Evolutionary conservation across 37 sponge, comb jelly and placozoan species (phyloP), one percentile per base, ranked within the genome.

Genomic region (Cliona cf. orientalis): DNA sequence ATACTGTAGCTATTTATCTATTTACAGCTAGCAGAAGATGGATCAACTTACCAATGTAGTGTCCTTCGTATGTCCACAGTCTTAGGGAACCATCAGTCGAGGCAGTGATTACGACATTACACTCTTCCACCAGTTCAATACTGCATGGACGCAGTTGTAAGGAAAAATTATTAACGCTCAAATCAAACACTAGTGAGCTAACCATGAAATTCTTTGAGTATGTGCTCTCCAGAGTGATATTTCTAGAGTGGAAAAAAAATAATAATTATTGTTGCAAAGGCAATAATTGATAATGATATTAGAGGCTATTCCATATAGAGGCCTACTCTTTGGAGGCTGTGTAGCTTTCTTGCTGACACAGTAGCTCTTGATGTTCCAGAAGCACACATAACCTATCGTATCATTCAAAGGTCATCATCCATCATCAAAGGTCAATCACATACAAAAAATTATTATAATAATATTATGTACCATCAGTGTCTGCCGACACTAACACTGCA

Each of bases 51-150:
- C 94, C 94, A 31, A 93, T 86, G 60, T 75, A 86, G 2, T 82
- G 79, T 74, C 94, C 94, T 25, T 89, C 73, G 9, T 55, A 28
- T 17, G 81, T 85, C 94, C 94, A 93, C 56, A 93, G 22, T 61
- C 91, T 75, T 0, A 82, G 80, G 11, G 86, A 79, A 32, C 83
- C 58, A 73, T 93, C 94, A 35, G 17, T 45, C 1, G 94, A 89
- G 9, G 80, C 78, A 0, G 87, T 82, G 33, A 87, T 19, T 3
- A 86, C 23, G 6, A 80, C 45, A 55, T 71, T 74, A 69, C 75
- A 46, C 3, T 63, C 41, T 17, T 89, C 87, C 23, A 93, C 57
- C 6, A 84, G 59, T 58, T 63, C 40, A 21, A 93, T 6, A 46
- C 94, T 93, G 53, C 26, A 59, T 4, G 49, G 33, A 64, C 26